Base-by-base conservation (phyloP, 2,888 invertebrate genomes). In the Morpho achilles region DNA sequence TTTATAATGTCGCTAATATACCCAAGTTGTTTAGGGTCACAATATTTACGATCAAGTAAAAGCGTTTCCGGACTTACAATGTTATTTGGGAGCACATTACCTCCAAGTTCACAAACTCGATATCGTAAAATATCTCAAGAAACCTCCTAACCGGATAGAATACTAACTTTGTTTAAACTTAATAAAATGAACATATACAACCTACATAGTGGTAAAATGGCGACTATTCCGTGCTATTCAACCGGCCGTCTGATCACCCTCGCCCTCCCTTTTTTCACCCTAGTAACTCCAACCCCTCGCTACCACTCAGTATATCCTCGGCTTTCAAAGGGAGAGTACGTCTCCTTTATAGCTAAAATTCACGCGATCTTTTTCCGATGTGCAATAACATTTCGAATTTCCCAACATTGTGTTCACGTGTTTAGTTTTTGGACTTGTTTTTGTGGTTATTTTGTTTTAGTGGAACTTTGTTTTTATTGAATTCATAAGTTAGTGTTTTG, bases 341-440 rank as follows among this genome's bases (percentile, higher is more conserved):
- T 69, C 46, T 47, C 53, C 39, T 39, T 53, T 32, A 1, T 42
- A 32, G 8, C 46, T 42, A 43, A 54, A 43, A 42, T 43, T 48
- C n/a, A 67, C 81, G 82, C 87, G 87, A 84, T 82, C 80, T 82
- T 75, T 73, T 74, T 68, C 68, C 69, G 74, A 81, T 84, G 84
- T 86, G 85, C 84, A 86, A 85, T 84, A 81, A 74, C 70, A 65
- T 73, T 75, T 73, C 72, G 77, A 76, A 79, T 76, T 76, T 57
- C 57, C 49, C 71, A 61, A 60, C 66, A 69, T 69, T 68, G 71
- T 75, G 73, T 73, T 68, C 60, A 67, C 63, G 64, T 67, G 64
- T 68, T 66, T 60, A 64, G 66, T 68, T 69, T 65, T 72, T 69
- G 57, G 56, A 57, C 55, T 60, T 60, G 60, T 63, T 66, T 52